Percentiles rank a stretch among this genome's conserved stretches.
Evolutionary conservation across 53 echinoderm and acorn worm species (phyloP).

Genomic region (Temnopleurus reevesii): DNA sequence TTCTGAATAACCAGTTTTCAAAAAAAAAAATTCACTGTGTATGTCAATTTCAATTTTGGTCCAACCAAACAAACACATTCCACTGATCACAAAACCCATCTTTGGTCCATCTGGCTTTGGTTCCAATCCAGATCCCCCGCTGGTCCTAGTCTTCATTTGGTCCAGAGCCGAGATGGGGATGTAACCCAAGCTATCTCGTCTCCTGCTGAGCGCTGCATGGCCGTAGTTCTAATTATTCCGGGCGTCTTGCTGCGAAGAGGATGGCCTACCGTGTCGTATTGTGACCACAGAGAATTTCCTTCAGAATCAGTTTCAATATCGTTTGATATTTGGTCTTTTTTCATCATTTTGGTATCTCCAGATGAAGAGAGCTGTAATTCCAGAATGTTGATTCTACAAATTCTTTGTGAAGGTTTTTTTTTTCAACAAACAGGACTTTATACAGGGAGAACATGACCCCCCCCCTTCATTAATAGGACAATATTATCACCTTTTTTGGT

Average conservation of each 20-base stretch:
- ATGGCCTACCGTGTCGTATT: constrained; percentile 10
- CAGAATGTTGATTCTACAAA: background rate
- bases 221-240: constrained; percentile 26
- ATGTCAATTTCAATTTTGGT: background rate
- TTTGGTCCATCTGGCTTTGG: constrained; percentile 30
- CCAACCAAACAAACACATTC: background rate
- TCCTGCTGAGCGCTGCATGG: constrained; percentile 25
- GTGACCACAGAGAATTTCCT: background rate
- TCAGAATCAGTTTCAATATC: background rate
- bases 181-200: constrained; percentile 10
- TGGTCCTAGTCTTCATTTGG: constrained; percentile 1
- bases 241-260: constrained; percentile 4
- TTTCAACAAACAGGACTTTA: too few species aligned
- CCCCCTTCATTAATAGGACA: too few species aligned
- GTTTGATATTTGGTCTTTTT: background rate
- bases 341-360: background rate
- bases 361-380: background rate
- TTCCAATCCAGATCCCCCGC: background rate
- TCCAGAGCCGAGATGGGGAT: background rate
- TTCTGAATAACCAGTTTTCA: background rate
- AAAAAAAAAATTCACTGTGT: too few species aligned
- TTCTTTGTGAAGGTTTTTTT: background rate
- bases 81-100: constrained; percentile 5
- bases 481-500: too few species aligned
- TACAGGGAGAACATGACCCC: too few species aligned